Evolutionary conservation across 2,113 vertebrate species (phyloP).

Genomic region (Pachypanchax playfairii): DNA sequence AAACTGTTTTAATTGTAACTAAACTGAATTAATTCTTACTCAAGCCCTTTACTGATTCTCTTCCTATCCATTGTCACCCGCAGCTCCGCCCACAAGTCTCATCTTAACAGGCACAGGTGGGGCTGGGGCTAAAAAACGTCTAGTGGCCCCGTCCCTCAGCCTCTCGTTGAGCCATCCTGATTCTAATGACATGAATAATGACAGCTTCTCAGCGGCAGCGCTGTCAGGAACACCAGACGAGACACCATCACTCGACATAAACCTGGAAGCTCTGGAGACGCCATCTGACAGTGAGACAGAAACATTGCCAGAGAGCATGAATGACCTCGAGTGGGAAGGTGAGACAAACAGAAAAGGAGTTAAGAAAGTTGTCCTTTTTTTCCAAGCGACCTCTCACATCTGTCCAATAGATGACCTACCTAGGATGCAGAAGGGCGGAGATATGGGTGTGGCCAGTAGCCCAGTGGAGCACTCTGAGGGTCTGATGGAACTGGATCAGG

Average conservation of each 20-base stretch:
- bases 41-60: neutral
- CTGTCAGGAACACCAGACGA: slow-evolving; percentile 59
- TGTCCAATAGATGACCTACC: slow-evolving; percentile 81
- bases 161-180: slow-evolving; percentile 62
- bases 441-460: slow-evolving; percentile 19
- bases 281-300: slow-evolving; percentile 84
- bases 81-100: slow-evolving; percentile 76
- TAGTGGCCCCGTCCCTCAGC: slow-evolving; percentile 76
- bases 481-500: slow-evolving; percentile 74
- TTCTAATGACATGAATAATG: slow-evolving; percentile 36
- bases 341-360: neutral
- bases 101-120: slow-evolving; percentile 72
- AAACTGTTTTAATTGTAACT: too few species aligned
- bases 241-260: slow-evolving; percentile 77
- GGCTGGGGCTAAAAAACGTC: slow-evolving; percentile 77
- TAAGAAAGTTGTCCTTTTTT: neutral
- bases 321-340: slow-evolving; percentile 87
- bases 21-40: neutral
- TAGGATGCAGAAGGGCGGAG: slow-evolving; percentile 25
- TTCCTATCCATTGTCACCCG: neutral
- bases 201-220: slow-evolving; percentile 55
- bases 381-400: slow-evolving; percentile 6
- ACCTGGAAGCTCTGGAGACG: slow-evolving; percentile 84
- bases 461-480: slow-evolving; percentile 60
- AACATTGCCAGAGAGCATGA: slow-evolving; percentile 72